Percentiles rank a stretch among this genome's conserved stretches.
Evolutionary conservation across 2,113 vertebrate species (phyloP).

Genomic region (Danionella cerebrum): DNA sequence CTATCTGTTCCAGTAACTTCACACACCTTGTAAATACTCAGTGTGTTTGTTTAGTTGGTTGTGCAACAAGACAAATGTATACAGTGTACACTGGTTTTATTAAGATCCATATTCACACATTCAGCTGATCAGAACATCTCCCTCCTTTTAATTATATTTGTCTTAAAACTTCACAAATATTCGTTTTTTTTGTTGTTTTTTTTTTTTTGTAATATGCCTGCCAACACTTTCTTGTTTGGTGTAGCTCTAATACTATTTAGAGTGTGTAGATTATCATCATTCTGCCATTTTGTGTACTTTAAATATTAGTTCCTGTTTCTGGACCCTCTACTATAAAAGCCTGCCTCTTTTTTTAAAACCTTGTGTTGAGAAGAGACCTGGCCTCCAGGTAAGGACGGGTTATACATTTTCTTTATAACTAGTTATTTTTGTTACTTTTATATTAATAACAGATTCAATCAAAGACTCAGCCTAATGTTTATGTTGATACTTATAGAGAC

Average conservation of each 20-base stretch:
- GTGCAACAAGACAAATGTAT: not conserved
- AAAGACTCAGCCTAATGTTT: not conserved
- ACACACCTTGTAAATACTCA: not conserved
- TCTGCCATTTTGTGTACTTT: not conserved
- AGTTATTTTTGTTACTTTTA: not conserved
- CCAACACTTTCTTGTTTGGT: not conserved
- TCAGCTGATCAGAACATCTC: not conserved
- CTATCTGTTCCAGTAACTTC: too few relatives aligned
- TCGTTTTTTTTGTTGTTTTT: not conserved
- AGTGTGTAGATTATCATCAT: not conserved
- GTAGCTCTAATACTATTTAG: not conserved
- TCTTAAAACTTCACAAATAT: not conserved
- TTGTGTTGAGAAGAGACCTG: not conserved
- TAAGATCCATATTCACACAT: not conserved
- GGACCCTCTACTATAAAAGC: constrained; percentile 17
- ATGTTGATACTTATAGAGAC: constrained; percentile 25
- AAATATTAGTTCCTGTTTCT: constrained; percentile 28
- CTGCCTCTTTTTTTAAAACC: not conserved
- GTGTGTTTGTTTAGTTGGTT: not conserved
- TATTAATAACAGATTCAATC: too few relatives aligned
- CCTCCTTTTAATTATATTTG: constrained; percentile 19
- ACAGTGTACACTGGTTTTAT: not conserved
- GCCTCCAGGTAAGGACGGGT: constrained; percentile 7
- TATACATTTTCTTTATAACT: not conserved
- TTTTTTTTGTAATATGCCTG: not conserved